Conservation (phyloP, 2,888 invertebrate species). For the Polyommatus icarus region DNA sequence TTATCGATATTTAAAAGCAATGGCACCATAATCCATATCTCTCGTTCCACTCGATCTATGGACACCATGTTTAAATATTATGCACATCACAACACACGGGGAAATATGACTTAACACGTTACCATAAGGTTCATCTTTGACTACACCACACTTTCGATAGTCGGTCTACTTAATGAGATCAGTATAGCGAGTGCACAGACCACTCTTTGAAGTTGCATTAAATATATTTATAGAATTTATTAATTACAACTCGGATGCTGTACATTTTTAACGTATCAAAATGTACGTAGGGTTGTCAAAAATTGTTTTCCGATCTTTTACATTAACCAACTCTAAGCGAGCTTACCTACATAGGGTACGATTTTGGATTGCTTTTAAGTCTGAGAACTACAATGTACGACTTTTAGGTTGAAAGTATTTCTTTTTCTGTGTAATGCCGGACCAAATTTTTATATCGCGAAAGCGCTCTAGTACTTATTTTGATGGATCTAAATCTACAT, state of each 20-base stretch:
- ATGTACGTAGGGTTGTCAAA: not conserved
- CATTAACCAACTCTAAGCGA: too few relatives aligned
- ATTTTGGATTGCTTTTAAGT: too few relatives aligned
- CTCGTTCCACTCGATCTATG: not conserved
- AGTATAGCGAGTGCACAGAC: conserved; percentile 35
- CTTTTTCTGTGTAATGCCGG: too few relatives aligned
- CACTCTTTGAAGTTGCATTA: conserved; percentile 36
- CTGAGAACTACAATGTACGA: too few relatives aligned
- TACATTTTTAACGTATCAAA: conserved; percentile 3
- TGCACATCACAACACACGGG: not conserved
- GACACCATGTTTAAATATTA: conserved; percentile 4
- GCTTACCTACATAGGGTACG: too few relatives aligned
- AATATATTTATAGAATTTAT: conserved; percentile 33
- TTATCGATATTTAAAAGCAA: too few relatives aligned
- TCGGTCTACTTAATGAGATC: conserved; percentile 40
- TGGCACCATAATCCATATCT: not conserved
- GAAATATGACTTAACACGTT: not conserved
- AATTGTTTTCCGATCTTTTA: not conserved
- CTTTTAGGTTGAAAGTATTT: too few relatives aligned
- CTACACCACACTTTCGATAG: conserved; percentile 16
- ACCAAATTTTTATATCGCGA: too few relatives aligned
- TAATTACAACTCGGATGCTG: conserved; percentile 21
- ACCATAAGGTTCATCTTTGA: conserved; percentile 32
- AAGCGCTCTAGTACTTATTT: too few relatives aligned
- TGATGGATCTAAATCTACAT: too few relatives aligned